These are phyloP conservation scores for Phyllotreta cruciferae DNA, from an alignment of 2,888 invertebrate species.

Conservation along the genomic window DNA sequence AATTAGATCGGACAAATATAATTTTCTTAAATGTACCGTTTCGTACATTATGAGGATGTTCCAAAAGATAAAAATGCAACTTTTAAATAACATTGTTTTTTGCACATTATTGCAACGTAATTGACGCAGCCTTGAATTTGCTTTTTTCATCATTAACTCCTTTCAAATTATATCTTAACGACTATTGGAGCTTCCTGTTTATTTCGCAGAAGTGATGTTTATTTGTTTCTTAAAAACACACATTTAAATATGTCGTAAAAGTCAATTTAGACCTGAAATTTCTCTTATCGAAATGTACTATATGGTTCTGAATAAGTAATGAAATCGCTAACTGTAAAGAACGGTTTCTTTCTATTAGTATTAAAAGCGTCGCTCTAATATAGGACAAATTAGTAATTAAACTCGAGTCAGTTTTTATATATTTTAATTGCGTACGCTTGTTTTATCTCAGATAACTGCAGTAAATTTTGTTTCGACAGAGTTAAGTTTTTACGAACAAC, in stretches of 20 bases:
- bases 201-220: too few relatives aligned
- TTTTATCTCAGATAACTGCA: slow-evolving; percentile 13
- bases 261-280: slow-evolving; percentile 1
- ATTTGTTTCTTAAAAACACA: too few relatives aligned
- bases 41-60: too few relatives aligned
- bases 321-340: slow-evolving; percentile 19
- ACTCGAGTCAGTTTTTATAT: slow-evolving; percentile 15
- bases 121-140: too few relatives aligned
- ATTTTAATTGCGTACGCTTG: slow-evolving; percentile 21
- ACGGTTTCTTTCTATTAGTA: slow-evolving; percentile 13
- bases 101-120: too few relatives aligned
- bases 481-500: background rate
- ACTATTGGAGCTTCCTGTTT: too few relatives aligned
- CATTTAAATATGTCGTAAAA: slow-evolving; percentile 1
- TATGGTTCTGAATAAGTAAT: slow-evolving; percentile 11
- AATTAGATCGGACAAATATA: too few relatives aligned
- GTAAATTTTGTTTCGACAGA: slow-evolving; percentile 19
- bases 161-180: too few relatives aligned
- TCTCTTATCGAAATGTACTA: slow-evolving; percentile 16
- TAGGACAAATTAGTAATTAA: slow-evolving; percentile 20
- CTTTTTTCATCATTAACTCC: too few relatives aligned
- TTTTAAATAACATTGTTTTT: too few relatives aligned
- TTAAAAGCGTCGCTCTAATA: slow-evolving; percentile 13
- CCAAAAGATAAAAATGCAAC: too few relatives aligned
- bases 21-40: too few relatives aligned